Conservation (phyloP, 1,140 invertebrate genomes). For the Lordiphosa stackelbergi region DNA sequence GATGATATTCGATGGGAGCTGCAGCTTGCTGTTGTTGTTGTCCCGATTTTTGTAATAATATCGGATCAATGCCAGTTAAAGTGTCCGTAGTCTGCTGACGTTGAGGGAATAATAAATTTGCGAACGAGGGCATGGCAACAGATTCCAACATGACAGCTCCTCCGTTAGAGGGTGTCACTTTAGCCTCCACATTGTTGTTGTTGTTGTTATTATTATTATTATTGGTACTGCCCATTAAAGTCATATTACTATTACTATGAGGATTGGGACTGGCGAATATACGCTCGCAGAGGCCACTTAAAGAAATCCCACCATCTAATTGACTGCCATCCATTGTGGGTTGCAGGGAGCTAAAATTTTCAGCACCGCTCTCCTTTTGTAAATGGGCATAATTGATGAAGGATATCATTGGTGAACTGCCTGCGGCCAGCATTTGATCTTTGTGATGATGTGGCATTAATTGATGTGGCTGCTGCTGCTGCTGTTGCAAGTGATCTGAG, state of each 20-base stretch:
- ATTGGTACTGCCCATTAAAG: slow-evolving; percentile 18
- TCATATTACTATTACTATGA: slow-evolving; percentile 39
- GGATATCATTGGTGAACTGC: slow-evolving; percentile 51
- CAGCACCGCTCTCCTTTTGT: slow-evolving; percentile 22
- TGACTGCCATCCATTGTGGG: slow-evolving; percentile 51
- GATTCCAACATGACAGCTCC: slow-evolving; percentile 49
- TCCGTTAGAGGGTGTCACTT: slow-evolving; percentile 23
- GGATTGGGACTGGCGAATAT: slow-evolving; percentile 67
- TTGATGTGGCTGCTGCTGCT: slow-evolving; percentile 38
- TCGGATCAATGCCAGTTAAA: slow-evolving; percentile 36
- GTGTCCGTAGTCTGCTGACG: slow-evolving; percentile 14
- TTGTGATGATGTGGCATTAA: slow-evolving; percentile 62
- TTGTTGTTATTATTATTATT: slow-evolving; percentile 29
- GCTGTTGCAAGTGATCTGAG: slow-evolving; percentile 37
- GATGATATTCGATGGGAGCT: slow-evolving; percentile 52
- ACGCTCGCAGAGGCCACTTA: slow-evolving; percentile 63
- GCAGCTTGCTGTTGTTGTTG: slow-evolving; percentile 16
- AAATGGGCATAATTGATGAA: slow-evolving; percentile 51
- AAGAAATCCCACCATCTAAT: slow-evolving; percentile 59
- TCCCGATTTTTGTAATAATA: slow-evolving; percentile 34
- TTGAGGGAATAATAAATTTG: slow-evolving; percentile 54
- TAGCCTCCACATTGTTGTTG: slow-evolving; percentile 40
- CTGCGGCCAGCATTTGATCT: slow-evolving; percentile 71
- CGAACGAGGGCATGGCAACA: slow-evolving; percentile 62
- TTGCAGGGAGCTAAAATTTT: slow-evolving; percentile 42